These are phyloP conservation scores for Actinia tenebrosa DNA, from an alignment of 64 coral and sea anemone species.

Conservation along the genomic window DNA sequence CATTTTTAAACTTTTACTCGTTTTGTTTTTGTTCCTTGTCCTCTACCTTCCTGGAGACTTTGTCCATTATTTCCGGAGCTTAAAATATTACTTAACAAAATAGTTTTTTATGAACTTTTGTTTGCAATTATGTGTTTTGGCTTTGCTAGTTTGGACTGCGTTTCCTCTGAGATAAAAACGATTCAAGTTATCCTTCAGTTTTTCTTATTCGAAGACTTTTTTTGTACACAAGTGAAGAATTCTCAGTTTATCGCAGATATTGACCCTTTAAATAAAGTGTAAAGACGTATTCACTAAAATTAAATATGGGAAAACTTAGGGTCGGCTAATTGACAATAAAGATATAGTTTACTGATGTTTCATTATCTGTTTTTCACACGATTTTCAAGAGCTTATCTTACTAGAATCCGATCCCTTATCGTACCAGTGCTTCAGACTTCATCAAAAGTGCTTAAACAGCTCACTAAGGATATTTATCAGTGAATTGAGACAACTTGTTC, in stretches of 20 bases:
- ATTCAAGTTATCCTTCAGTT: not conserved
- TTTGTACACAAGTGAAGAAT: not conserved
- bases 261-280: not conserved
- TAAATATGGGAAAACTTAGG: not conserved
- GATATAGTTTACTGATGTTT: not conserved
- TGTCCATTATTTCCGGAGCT: not conserved
- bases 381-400: not conserved
- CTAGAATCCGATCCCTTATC: not conserved
- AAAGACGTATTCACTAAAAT: not conserved
- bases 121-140: not conserved
- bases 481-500: not conserved
- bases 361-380: not conserved
- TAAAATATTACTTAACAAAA: slow-evolving; percentile 7
- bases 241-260: not conserved
- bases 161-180: not conserved
- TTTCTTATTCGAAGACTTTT: not conserved
- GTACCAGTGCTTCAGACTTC: not conserved
- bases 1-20: not conserved
- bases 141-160: not conserved
- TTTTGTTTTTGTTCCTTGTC: not conserved
- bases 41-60: not conserved
- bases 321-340: not conserved
- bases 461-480: not conserved
- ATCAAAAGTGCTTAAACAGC: not conserved
- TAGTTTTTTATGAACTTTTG: slow-evolving; percentile 4